phyloP scores from a whole-genome alignment of 53 echinoderm and acorn worm species.

The Luidia sarsii region DNA sequence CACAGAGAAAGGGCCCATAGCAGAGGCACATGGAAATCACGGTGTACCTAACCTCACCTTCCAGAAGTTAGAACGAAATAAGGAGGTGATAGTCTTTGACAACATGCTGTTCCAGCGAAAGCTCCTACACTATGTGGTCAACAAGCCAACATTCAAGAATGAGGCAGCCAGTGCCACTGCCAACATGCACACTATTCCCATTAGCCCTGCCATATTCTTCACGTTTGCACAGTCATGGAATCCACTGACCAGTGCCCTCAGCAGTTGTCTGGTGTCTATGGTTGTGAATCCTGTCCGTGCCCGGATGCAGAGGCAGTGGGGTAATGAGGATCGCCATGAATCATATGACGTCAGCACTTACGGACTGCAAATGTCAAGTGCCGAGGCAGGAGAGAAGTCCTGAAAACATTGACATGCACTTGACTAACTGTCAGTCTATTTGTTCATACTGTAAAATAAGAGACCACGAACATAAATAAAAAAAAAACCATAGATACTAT shows the following conservation, averaged over 20 bases:
- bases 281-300: slow-evolving; percentile 53
- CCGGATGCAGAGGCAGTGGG: slow-evolving; percentile 58
- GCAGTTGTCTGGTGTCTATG: slow-evolving; percentile 54
- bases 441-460: too few relatives aligned
- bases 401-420: too few relatives aligned
- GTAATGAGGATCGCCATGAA: slow-evolving; percentile 39
- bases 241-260: slow-evolving; percentile 50
- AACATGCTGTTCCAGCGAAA: slow-evolving; percentile 39
- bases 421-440: too few relatives aligned
- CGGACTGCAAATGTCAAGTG: slow-evolving; percentile 11
- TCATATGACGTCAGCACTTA: slow-evolving; percentile 41
- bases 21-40: neutral
- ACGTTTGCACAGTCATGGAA: slow-evolving; percentile 62
- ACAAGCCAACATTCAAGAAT: slow-evolving; percentile 31
- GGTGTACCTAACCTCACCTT: neutral
- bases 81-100: slow-evolving; percentile 50
- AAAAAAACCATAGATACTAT: too few relatives aligned
- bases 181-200: slow-evolving; percentile 22
- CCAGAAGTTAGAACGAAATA: slow-evolving; percentile 45
- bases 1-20: slow-evolving; percentile 44
- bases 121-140: slow-evolving; percentile 29
- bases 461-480: too few relatives aligned
- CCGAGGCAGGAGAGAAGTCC: neutral
- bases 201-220: slow-evolving; percentile 54
- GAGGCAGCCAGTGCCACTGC: neutral